A percentile compares a stretch with the other conserved stretches of the same genome.
Evolutionary conservation across 2,797 vertebrate species (phyloP).

Genomic region (Calcarius lapponicus): DNA sequence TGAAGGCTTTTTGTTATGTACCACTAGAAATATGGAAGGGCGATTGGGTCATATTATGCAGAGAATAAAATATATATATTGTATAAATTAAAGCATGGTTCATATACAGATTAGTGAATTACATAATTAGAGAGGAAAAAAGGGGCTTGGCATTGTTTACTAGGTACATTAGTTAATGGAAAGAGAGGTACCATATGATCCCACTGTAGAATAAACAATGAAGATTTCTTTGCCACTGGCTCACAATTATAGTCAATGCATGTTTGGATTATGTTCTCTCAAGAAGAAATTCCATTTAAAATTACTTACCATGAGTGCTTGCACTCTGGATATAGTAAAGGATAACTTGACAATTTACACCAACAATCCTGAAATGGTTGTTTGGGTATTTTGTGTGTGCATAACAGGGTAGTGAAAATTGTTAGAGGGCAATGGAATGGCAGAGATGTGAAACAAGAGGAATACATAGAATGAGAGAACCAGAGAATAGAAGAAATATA

Average conservation of each 20-base stretch:
- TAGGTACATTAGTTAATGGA: not conserved
- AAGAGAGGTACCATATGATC: not conserved
- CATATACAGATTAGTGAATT: not conserved
- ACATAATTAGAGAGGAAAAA: not conserved
- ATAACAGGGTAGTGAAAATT: not conserved
- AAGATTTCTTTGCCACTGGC: not conserved
- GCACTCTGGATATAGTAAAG: not conserved
- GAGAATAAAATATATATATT: not conserved
- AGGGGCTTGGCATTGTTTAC: not conserved
- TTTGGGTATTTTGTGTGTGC: not conserved
- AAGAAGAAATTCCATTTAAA: not conserved
- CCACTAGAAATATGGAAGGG: not conserved
- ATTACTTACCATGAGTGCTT: not conserved
- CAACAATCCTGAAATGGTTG: not conserved
- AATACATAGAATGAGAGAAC: not conserved
- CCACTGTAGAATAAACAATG: not conserved
- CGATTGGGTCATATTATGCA: not conserved
- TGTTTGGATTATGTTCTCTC: not conserved
- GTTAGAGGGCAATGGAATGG: accelerated
- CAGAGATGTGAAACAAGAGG: not conserved
- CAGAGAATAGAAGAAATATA: not conserved
- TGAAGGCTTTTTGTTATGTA: not conserved
- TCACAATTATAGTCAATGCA: not conserved
- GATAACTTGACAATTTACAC: not conserved
- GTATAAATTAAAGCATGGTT: not conserved